These are phyloP conservation scores for Cheilosia urbana DNA, from an alignment of 2,888 invertebrate genomes.

Conservation along the genomic window DNA sequence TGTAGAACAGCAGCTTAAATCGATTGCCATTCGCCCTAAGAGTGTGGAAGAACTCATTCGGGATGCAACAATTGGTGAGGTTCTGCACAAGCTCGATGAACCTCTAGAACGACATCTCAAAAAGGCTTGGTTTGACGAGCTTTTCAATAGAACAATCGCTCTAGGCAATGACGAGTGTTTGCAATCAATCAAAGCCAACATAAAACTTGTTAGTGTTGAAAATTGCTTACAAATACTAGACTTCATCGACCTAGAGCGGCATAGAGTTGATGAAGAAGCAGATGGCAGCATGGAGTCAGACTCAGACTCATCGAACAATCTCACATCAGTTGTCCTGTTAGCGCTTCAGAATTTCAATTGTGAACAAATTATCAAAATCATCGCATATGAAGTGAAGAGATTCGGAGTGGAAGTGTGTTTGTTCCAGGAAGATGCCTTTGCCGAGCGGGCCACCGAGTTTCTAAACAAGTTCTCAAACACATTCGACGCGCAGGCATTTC, in stretches of 20 bases:
- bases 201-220: constrained; percentile 76
- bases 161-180: constrained; percentile 80
- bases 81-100: constrained; percentile 78
- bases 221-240: constrained; percentile 78
- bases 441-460: constrained; percentile 77
- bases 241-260: constrained; percentile 65
- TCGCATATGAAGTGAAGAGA: constrained; percentile 76
- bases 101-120: constrained; percentile 55
- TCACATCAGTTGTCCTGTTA: constrained; percentile 75
- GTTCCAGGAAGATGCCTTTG: constrained; percentile 74
- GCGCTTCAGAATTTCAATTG: constrained; percentile 77
- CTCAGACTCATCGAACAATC: constrained; percentile 54
- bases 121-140: constrained; percentile 78
- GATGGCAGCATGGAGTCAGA: constrained; percentile 68
- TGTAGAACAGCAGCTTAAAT: constrained; percentile 78
- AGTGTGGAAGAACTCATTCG: constrained; percentile 77
- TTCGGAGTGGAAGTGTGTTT: constrained; percentile 76
- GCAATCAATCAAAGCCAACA: constrained; percentile 77
- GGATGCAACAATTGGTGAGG: constrained; percentile 78
- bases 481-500: constrained; percentile 78
- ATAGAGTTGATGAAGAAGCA: constrained; percentile 31
- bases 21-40: constrained; percentile 79
- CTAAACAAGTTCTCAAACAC: constrained; percentile 78
- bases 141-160: constrained; percentile 78
- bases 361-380: constrained; percentile 76